phyloP scores from a whole-genome alignment of 2,888 invertebrate species.

The Scaptomyza tumidula region DNA sequence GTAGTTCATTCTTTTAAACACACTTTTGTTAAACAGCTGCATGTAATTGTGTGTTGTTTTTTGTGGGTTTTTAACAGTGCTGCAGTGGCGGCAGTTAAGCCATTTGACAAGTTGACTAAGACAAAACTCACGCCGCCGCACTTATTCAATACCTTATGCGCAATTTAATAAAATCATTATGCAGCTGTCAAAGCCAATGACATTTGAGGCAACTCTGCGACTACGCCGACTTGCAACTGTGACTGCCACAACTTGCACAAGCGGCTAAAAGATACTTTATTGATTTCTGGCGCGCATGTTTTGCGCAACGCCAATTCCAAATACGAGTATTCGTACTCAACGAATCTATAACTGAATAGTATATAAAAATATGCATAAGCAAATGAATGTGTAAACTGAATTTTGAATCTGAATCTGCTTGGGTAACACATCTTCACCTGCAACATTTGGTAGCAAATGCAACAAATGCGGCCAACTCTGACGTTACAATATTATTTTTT shows the following conservation, averaged over 20 bases:
- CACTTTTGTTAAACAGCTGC: neutral
- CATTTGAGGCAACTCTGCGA: constrained; percentile 59
- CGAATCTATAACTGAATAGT: constrained; percentile 37
- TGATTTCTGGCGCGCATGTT: constrained; percentile 65
- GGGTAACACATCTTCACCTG: constrained; percentile 76
- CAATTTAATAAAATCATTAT: constrained; percentile 77
- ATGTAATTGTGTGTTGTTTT: constrained; percentile 5
- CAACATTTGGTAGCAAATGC: constrained; percentile 36
- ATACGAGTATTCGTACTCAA: constrained; percentile 32
- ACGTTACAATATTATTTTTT: constrained; percentile 19
- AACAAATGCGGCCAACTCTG: neutral
- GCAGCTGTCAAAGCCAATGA: constrained; percentile 70
- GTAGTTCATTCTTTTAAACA: constrained; percentile 33
- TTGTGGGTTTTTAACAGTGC: constrained; percentile 11
- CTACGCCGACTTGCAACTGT: constrained; percentile 30
- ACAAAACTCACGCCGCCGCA: constrained; percentile 64
- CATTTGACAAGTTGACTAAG: constrained; percentile 63
- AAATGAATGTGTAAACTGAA: constrained; percentile 33
- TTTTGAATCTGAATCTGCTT: constrained; percentile 39
- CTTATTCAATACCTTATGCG: constrained; percentile 64
- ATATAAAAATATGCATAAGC: constrained; percentile 29
- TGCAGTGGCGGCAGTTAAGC: constrained; percentile 47
- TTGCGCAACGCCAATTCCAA: constrained; percentile 66
- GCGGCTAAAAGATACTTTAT: constrained; percentile 58
- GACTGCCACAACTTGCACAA: constrained; percentile 36